Conservation (phyloP, 2,888 invertebrate species). For the Troides aeacus region DNA sequence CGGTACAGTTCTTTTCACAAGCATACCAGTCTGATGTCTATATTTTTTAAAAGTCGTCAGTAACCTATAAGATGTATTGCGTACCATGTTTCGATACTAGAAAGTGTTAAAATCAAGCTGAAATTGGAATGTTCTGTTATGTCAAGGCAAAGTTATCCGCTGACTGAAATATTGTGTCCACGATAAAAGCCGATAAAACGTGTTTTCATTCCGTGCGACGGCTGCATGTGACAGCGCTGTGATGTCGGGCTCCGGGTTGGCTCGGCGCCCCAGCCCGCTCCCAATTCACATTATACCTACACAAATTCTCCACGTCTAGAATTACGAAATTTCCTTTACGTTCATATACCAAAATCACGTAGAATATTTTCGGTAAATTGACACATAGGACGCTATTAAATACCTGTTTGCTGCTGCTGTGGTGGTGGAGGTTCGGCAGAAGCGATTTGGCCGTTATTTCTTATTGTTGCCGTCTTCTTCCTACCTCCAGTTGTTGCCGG, state of each 20-base stretch:
- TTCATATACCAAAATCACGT: background rate
- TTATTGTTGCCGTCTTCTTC: constrained; percentile 64
- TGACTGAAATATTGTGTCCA: constrained; percentile 52
- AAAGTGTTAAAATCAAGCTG: constrained; percentile 19
- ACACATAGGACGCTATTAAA: background rate
- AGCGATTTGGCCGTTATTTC: constrained; percentile 69
- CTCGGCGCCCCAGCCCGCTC: constrained; percentile 29
- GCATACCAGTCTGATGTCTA: background rate
- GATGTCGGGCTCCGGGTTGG: constrained; percentile 49
- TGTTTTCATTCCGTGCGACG: constrained; percentile 54
- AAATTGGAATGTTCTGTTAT: constrained; percentile 46
- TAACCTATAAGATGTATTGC: constrained; percentile 16
- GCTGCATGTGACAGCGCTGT: constrained; percentile 57
- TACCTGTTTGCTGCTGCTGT: constrained; percentile 53
- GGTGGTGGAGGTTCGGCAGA: constrained; percentile 57
- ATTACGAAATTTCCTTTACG: background rate
- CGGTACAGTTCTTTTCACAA: constrained; percentile 14
- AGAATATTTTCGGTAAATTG: background rate
- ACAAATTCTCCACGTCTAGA: background rate
- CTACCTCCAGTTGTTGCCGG: constrained; percentile 70
- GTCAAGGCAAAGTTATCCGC: constrained; percentile 42
- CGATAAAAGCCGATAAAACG: constrained; percentile 59
- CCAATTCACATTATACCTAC: constrained; percentile 3
- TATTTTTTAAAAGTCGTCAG: background rate
- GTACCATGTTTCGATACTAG: background rate